A percentile compares a stretch with the other conserved stretches of the same genome.
phyloP scores from a whole-genome alignment of 1,140 invertebrate species.

The Palaemon carinicauda region DNA sequence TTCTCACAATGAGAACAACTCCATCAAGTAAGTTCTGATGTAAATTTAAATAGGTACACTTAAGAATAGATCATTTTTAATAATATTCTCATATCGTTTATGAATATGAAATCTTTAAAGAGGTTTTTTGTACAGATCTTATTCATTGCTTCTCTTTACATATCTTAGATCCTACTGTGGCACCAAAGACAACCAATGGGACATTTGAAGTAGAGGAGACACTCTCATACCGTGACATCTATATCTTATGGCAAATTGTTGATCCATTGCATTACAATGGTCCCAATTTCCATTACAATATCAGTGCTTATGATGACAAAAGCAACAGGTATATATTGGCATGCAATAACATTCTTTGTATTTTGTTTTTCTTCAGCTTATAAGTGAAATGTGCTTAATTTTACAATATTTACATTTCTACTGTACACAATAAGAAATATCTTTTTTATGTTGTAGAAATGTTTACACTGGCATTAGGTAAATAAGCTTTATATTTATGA shows the following conservation, averaged over 20 bases:
- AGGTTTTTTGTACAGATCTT: background rate
- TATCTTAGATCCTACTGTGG: background rate
- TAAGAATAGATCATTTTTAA: too few relatives aligned
- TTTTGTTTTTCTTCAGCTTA: too few relatives aligned
- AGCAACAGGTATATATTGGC: background rate
- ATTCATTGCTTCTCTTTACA: background rate
- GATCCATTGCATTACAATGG: constrained; percentile 9
- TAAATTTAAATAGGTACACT: background rate
- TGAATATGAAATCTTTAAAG: too few relatives aligned
- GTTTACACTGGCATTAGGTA: too few relatives aligned
- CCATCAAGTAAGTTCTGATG: background rate
- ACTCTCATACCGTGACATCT: background rate
- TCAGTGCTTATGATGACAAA: background rate
- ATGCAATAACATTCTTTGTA: background rate
- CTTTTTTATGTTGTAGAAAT: too few relatives aligned
- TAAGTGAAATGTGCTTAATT: too few relatives aligned
- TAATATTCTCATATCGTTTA: too few relatives aligned
- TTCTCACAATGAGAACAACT: background rate
- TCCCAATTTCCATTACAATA: background rate
- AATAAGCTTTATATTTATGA: too few relatives aligned
- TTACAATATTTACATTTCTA: too few relatives aligned
- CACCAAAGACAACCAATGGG: constrained; percentile 2
- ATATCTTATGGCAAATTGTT: constrained; percentile 26
- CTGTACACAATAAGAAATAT: too few relatives aligned
- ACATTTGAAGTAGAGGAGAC: constrained; percentile 31